A percentile compares a stretch with the other conserved stretches of the same genome.
Evolutionary conservation across 2,113 vertebrate species (phyloP).

Genomic region (Sminthopsis crassicaudata): DNA sequence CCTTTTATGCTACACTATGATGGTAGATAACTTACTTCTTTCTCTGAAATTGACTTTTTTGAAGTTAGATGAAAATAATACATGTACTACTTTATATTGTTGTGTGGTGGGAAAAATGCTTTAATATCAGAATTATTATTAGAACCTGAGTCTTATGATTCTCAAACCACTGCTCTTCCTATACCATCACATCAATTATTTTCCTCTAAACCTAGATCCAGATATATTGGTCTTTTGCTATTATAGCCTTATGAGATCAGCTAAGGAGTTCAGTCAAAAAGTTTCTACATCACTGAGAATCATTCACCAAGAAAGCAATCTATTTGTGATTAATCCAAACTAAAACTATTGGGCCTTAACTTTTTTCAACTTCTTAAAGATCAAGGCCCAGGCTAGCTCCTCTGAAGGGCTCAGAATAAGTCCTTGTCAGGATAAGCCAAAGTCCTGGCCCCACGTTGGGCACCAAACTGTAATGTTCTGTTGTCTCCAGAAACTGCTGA

Average conservation of each 20-base stretch:
- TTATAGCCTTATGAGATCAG: not conserved
- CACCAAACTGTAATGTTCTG: no score
- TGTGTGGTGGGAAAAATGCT: not conserved
- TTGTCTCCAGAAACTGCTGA: no score
- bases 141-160: not conserved
- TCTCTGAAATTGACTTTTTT: not conserved
- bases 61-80: not conserved
- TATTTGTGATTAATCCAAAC: conserved; percentile 3
- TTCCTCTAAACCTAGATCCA: not conserved
- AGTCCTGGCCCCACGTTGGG: no score
- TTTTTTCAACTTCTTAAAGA: not conserved
- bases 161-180: not conserved
- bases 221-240: not conserved
- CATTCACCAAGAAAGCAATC: not conserved
- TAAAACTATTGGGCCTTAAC: not conserved
- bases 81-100: not conserved
- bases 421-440: no score
- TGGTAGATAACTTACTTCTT: not conserved
- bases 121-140: not conserved
- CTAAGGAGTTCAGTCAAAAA: not conserved
- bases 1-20: not conserved
- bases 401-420: no score
- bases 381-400: no score
- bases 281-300: not conserved
- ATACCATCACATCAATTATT: not conserved